phyloP scores from a whole-genome alignment of 2,888 invertebrate genomes.

The Macroteleia sp. region DNA sequence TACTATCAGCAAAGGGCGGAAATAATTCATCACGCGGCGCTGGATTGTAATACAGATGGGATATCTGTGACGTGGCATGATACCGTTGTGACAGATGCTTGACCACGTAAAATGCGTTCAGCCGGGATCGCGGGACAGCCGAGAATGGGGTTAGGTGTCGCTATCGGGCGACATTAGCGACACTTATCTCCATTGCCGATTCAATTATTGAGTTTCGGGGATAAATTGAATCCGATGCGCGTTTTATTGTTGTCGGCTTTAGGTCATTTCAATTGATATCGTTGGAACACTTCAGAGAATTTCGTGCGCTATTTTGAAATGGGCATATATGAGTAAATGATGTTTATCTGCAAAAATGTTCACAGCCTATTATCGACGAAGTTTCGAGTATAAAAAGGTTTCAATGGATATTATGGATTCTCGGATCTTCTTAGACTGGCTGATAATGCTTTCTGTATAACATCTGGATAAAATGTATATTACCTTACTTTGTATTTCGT shows the following conservation, averaged over 20 bases:
- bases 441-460: no score
- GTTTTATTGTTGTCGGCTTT: slow-evolving; percentile 20
- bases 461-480: no score
- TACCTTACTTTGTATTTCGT: no score
- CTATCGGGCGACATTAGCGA: slow-evolving; percentile 29
- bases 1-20: slow-evolving; percentile 28
- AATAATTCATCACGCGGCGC: slow-evolving; percentile 44
- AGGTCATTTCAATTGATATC: slow-evolving; percentile 6
- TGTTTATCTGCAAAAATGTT: no score
- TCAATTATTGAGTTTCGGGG: slow-evolving; percentile 31
- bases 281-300: background rate
- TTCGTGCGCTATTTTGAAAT: background rate
- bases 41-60: slow-evolving; percentile 42
- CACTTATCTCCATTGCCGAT: slow-evolving; percentile 40
- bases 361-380: no score
- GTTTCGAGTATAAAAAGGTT: no score
- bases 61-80: slow-evolving; percentile 47
- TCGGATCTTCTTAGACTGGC: no score
- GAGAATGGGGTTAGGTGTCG: slow-evolving; percentile 22
- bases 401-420: no score
- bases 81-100: slow-evolving; percentile 53
- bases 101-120: slow-evolving; percentile 34
- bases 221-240: slow-evolving; percentile 19
- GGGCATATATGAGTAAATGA: no score
- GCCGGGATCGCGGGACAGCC: slow-evolving; percentile 10